These are phyloP conservation scores for Mamestra configurata DNA, from an alignment of 1,140 invertebrate genomes.

Conservation along the genomic window DNA sequence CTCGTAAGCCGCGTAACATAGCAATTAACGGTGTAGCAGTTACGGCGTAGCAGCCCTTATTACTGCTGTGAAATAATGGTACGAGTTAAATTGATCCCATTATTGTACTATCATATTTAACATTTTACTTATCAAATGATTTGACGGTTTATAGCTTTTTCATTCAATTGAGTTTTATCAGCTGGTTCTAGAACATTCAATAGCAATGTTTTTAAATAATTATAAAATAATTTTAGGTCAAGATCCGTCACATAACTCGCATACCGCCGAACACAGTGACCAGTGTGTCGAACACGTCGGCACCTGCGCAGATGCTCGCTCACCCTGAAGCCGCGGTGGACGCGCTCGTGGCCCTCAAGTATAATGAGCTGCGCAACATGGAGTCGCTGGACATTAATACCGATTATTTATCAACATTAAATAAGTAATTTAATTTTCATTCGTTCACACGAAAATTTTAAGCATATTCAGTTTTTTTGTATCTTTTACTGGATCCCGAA, in stretches of 20 bases:
- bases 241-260: slow-evolving; percentile 62
- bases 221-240: slow-evolving; percentile 63
- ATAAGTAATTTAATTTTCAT: slow-evolving; percentile 39
- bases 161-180: too few relatives aligned
- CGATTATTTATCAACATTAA: slow-evolving; percentile 67
- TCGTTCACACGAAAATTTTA: too few relatives aligned
- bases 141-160: too few relatives aligned
- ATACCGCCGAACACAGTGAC: slow-evolving; percentile 59
- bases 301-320: slow-evolving; percentile 47
- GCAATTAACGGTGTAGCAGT: too few relatives aligned
- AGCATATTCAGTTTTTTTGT: too few relatives aligned
- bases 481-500: too few relatives aligned
- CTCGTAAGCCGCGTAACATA: neutral
- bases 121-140: too few relatives aligned
- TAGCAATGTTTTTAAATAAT: too few relatives aligned
- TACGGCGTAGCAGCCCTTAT: neutral
- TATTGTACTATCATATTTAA: too few relatives aligned
- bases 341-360: slow-evolving; percentile 68
- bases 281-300: slow-evolving; percentile 4
- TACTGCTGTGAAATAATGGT: too few relatives aligned
- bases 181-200: too few relatives aligned
- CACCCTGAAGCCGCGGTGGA: slow-evolving; percentile 77
- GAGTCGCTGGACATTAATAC: slow-evolving; percentile 73
- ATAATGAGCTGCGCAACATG: slow-evolving; percentile 75
- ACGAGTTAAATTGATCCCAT: too few relatives aligned